A percentile compares a stretch with the other conserved stretches of the same genome.
Evolutionary conservation across 1,140 invertebrate genomes (phyloP).

Genomic region (Aphaenogaster ashmeadi): DNA sequence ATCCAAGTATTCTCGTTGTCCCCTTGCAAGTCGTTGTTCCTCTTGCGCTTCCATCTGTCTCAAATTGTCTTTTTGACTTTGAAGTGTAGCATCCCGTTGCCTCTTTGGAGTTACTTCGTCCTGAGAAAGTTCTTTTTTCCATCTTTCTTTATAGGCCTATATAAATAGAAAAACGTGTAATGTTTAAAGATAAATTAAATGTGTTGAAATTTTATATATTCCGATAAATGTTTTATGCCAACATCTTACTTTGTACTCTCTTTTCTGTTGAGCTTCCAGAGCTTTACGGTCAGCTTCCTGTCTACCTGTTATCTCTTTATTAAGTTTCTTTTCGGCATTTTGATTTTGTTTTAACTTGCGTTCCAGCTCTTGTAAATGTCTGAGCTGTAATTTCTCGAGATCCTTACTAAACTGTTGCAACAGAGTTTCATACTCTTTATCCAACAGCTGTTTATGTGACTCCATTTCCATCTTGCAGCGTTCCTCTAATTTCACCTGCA

Average conservation of each 20-base stretch:
- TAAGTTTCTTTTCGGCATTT: conserved; percentile 96
- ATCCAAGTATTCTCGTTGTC: conserved; percentile 97
- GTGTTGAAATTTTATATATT: neutral
- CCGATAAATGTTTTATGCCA: neutral
- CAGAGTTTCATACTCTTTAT: conserved; percentile 98
- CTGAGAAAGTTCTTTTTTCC: conserved; percentile 97
- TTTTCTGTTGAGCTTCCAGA: conserved; percentile 97
- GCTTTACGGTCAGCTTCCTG: conserved; percentile 97
- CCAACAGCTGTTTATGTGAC: conserved; percentile 96
- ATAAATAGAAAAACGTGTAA: conserved; percentile 25
- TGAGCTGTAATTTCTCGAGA: conserved; percentile 95
- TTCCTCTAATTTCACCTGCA: conserved; percentile 94
- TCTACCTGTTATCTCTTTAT: conserved; percentile 95
- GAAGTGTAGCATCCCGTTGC: conserved; percentile 95
- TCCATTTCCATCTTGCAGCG: conserved; percentile 99
- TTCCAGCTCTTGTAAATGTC: conserved; percentile 96
- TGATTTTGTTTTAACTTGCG: conserved; percentile 95
- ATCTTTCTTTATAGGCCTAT: conserved; percentile 96
- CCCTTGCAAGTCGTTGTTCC: conserved; percentile 94
- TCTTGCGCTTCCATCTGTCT: conserved; percentile 97
- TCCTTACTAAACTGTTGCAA: conserved; percentile 97
- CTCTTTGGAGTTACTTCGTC: conserved; percentile 97
- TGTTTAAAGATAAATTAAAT: conserved; percentile 30
- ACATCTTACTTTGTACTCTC: conserved; percentile 95
- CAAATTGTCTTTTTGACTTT: conserved; percentile 97